Conservation (phyloP, 2,113 vertebrate genomes). For the Turnix velox region DNA sequence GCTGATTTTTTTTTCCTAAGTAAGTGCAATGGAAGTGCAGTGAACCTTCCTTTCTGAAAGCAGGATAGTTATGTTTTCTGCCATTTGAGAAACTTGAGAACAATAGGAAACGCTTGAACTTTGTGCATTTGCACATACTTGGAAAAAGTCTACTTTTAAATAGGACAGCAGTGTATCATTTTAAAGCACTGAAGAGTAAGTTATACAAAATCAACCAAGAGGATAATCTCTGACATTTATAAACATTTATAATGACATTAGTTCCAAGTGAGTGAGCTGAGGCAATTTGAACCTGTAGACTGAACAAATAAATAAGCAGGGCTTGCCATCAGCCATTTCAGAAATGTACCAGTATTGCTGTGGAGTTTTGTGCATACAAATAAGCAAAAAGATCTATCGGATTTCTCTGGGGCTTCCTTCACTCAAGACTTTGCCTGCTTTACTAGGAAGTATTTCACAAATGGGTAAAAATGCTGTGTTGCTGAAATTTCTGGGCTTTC, state of each 20-base stretch:
- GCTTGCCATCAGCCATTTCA: not conserved
- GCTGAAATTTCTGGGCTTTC: not conserved
- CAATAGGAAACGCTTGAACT: not conserved
- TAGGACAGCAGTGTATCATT: not conserved
- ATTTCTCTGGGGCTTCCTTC: not conserved
- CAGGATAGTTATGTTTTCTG: not conserved
- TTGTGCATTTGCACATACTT: not conserved
- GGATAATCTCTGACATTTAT: conserved; percentile 50
- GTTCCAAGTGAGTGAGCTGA: conserved; percentile 42
- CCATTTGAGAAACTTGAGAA: not conserved
- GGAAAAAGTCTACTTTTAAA: not conserved
- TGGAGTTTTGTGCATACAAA: not conserved
- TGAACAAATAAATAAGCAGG: conserved; percentile 19
- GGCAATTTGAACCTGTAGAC: conserved; percentile 34
- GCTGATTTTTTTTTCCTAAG: not conserved
- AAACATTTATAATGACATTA: conserved; percentile 55
- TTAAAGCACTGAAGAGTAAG: conserved; percentile 6
- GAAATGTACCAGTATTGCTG: not conserved
- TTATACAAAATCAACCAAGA: conserved; percentile 33
- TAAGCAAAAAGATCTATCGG: not conserved
- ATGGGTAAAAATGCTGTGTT: not conserved
- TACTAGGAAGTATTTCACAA: not conserved
- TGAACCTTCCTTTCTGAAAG: not conserved
- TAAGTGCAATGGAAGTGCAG: not conserved
- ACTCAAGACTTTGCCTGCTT: not conserved